Evolutionary conservation across 1,140 invertebrate genomes (phyloP).

Genomic region (Meloidogyne hapla): DNA sequence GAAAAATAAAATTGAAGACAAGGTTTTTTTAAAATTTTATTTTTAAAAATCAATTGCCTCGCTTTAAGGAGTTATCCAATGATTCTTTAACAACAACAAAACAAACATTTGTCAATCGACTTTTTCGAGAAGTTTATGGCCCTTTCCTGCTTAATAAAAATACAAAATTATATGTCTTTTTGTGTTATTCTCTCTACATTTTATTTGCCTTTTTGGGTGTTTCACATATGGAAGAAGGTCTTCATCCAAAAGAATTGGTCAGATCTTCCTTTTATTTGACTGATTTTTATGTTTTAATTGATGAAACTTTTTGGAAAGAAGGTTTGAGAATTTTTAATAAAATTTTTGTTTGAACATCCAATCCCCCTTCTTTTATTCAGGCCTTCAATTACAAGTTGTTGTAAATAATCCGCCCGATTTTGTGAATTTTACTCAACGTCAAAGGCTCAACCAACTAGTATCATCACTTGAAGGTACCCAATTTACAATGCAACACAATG

Average conservation of each 20-base stretch:
- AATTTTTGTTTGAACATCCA: slow-evolving; percentile 7
- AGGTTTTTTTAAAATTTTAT: background rate
- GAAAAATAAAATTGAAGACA: background rate
- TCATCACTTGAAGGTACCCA: slow-evolving; percentile 54
- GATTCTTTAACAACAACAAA: slow-evolving; percentile 34
- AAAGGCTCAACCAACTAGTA: slow-evolving; percentile 48
- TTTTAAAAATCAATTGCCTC: background rate
- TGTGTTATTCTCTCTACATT: slow-evolving; percentile 79
- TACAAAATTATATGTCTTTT: slow-evolving; percentile 76
- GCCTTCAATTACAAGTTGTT: slow-evolving; percentile 64
- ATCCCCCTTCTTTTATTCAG: slow-evolving; percentile 43
- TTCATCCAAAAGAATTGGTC: slow-evolving; percentile 56
- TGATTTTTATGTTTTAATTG: slow-evolving; percentile 62
- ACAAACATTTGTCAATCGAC: slow-evolving; percentile 68
- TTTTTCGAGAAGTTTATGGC: slow-evolving; percentile 78
- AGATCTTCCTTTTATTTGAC: slow-evolving; percentile 56
- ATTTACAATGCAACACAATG: slow-evolving; percentile 61
- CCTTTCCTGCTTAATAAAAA: slow-evolving; percentile 75
- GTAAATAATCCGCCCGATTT: slow-evolving; percentile 63
- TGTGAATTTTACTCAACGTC: slow-evolving; percentile 37
- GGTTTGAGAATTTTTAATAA: slow-evolving; percentile 37
- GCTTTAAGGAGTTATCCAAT: background rate
- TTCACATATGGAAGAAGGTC: slow-evolving; percentile 74
- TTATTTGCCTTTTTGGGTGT: slow-evolving; percentile 83
- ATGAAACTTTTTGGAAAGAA: slow-evolving; percentile 67